These are phyloP conservation scores for Mycetomoellerius zeteki DNA, from an alignment of 1,140 invertebrate species.

Conservation along the genomic window DNA sequence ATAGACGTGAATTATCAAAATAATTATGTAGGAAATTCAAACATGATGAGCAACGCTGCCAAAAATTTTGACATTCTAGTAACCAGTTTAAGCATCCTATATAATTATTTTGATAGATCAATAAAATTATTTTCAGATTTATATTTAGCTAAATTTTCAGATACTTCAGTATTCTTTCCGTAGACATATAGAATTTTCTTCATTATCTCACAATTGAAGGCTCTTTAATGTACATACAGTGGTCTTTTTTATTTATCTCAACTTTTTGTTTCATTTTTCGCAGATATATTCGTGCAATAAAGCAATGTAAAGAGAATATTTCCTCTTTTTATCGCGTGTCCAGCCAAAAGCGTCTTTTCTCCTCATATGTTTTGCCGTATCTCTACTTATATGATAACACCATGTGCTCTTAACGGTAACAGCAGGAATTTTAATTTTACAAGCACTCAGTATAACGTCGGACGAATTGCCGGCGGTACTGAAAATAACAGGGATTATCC, in stretches of 20 bases:
- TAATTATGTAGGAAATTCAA: too few relatives aligned
- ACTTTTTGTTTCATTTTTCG: neutral
- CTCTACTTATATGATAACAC: neutral
- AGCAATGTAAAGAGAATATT: constrained; percentile 3
- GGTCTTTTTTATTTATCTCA: neutral
- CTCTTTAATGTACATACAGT: neutral
- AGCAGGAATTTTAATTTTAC: constrained; percentile 53
- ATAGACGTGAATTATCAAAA: too few relatives aligned
- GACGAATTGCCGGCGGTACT: constrained; percentile 50
- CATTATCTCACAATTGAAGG: neutral
- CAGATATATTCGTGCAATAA: neutral
- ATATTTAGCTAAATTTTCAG: too few relatives aligned
- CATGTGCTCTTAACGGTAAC: constrained; percentile 31
- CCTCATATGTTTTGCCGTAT: neutral
- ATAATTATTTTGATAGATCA: too few relatives aligned
- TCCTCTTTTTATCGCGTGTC: neutral
- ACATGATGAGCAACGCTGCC: too few relatives aligned
- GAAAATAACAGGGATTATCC: constrained; percentile 70
- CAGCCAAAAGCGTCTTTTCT: neutral
- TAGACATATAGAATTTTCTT: neutral
- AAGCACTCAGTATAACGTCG: constrained; percentile 59
- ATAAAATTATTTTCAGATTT: too few relatives aligned
- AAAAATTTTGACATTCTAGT: too few relatives aligned
- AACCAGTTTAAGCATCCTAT: too few relatives aligned
- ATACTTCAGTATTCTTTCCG: too few relatives aligned